These are phyloP conservation scores for Drosophila takahashii DNA, from an alignment of 1,140 invertebrate genomes.

Conservation along the genomic window DNA sequence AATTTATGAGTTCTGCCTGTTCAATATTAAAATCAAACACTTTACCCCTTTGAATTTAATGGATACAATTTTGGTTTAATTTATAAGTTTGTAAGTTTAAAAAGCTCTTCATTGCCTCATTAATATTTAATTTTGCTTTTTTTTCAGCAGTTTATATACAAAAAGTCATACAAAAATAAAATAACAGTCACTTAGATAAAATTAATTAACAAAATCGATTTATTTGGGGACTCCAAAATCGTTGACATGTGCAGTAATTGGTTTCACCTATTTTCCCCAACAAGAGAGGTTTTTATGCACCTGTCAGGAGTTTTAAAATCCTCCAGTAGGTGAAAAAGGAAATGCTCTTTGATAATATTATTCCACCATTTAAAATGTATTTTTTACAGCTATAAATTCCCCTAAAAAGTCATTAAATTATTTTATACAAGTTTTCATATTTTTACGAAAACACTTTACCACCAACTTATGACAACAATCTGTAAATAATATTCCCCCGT, in stretches of 20 bases:
- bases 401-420: too few species aligned
- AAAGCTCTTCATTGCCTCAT: too few species aligned
- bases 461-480: not conserved
- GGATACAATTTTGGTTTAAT: too few species aligned
- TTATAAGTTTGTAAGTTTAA: too few species aligned
- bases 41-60: too few species aligned
- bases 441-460: not conserved
- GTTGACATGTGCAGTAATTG: not conserved
- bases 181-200: not conserved
- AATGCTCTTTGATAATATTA: not conserved
- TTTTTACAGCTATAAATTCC: not conserved
- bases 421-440: not conserved
- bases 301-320: not conserved
- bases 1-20: not conserved
- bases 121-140: too few species aligned
- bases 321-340: not conserved
- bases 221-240: not conserved
- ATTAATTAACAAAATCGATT: not conserved
- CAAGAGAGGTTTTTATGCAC: not conserved
- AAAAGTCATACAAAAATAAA: not conserved
- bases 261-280: not conserved
- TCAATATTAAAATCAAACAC: not conserved
- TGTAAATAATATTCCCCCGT: not conserved
- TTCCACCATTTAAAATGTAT: not conserved
- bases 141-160: not conserved